Evolutionary conservation across 2,888 invertebrate species (phyloP).

Genomic region (Eristalis pertinax): DNA sequence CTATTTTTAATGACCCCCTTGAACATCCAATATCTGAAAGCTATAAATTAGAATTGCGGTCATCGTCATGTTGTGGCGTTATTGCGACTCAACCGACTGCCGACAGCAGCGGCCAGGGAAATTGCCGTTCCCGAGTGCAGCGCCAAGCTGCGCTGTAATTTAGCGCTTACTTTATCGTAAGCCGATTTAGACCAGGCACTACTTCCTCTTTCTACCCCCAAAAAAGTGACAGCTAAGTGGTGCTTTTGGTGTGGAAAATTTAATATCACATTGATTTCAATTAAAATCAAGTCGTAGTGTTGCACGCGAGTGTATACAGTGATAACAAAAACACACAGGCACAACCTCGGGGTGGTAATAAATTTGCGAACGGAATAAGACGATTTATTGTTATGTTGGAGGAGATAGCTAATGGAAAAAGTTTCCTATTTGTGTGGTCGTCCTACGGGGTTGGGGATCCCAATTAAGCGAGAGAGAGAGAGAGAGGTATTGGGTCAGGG

Average conservation of each 20-base stretch:
- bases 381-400: slow-evolving; percentile 64
- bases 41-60: slow-evolving; percentile 66
- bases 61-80: slow-evolving; percentile 45
- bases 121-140: slow-evolving; percentile 32
- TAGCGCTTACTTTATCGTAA: slow-evolving; percentile 62
- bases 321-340: slow-evolving; percentile 38
- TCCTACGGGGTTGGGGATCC: slow-evolving; percentile 37
- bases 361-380: slow-evolving; percentile 58
- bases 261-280: slow-evolving; percentile 69
- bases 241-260: slow-evolving; percentile 37
- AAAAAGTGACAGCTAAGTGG: background rate
- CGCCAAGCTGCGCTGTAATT: slow-evolving; percentile 64
- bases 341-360: slow-evolving; percentile 42
- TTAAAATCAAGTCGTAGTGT: slow-evolving; percentile 56
- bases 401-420: slow-evolving; percentile 61
- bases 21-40: slow-evolving; percentile 63
- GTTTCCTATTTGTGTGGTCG: slow-evolving; percentile 36
- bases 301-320: slow-evolving; percentile 2
- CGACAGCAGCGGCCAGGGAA: background rate
- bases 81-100: slow-evolving; percentile 49
- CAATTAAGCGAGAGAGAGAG: slow-evolving; percentile 47
- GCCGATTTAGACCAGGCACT: slow-evolving; percentile 44
- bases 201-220: too few relatives aligned
- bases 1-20: slow-evolving; percentile 59
- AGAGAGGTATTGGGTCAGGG: background rate